Base-by-base conservation (phyloP, 1,140 invertebrate species). In the Nomia melanderi region DNA sequence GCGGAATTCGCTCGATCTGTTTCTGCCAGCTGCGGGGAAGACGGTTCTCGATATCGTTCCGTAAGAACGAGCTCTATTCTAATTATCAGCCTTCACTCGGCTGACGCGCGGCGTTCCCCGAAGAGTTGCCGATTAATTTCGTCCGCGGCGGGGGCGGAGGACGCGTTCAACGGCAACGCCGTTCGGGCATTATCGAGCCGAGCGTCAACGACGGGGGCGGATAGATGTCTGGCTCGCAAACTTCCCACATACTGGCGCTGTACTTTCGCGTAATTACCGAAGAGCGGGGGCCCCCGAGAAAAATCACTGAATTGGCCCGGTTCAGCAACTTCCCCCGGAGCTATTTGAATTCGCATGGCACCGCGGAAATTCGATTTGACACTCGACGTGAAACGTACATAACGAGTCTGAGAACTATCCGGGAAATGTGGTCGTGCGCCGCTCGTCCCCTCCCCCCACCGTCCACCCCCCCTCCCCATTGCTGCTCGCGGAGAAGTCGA, bases 361-460 rank as follows among this genome's bases (percentile, higher is more conserved):
- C 81, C 78, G 70, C 82, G 67, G 82, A 84, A 84, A 84, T 84
- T 83, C 83, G 78, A 84, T 84, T 84, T 81, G 73, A 84, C 77
- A 81, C 57, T 73, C 82, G 82, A 83, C 65, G 74, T 72, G 82
- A 84, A 84, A 84, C 64, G 81, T 81, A 80, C 67, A 75, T 84
- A 84, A 84, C 82, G 82, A 84, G 59, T 83, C 82, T 66, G 59
- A 53, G 69, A 84, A 84, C 82, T 84, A 79, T 84, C 65, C 73
- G 39, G 63, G 53, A 47, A 57, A 56, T 33, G 39, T 27, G 33
- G 23, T 17, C 47, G 69, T 36, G 27, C 59, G n/a, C 54, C 39
- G n/a, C n/a, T n/a, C n/a, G n/a, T n/a, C n/a, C n/a, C n/a, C n/a
- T n/a, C n/a, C n/a, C n/a, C n/a, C n/a, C n/a, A n/a, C n/a, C n/a